These are phyloP conservation scores for Oncorhynchus masou DNA, from an alignment of 2,113 vertebrate species.

Conservation along the genomic window DNA sequence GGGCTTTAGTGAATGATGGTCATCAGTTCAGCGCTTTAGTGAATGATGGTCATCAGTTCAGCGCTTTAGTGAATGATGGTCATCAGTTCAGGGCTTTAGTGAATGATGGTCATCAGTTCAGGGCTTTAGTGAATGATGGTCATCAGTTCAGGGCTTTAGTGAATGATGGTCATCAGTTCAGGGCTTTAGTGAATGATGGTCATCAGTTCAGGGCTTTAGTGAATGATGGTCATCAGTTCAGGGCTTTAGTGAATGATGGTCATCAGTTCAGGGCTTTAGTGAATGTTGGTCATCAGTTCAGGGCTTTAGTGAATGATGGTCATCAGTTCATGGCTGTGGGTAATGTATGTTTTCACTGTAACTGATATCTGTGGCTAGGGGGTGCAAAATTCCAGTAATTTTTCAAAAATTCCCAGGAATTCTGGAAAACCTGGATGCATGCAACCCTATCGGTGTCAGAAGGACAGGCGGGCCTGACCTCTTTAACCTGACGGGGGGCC, in stretches of 20 bases:
- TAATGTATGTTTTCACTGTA: constrained; percentile 4
- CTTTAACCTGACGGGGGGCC: too few species aligned
- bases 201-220: too few species aligned
- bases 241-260: too few species aligned
- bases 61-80: too few species aligned
- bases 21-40: constrained; percentile 51
- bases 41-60: constrained; percentile 17
- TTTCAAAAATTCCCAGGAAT: too few species aligned
- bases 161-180: constrained; percentile 47
- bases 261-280: too few species aligned
- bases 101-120: too few species aligned
- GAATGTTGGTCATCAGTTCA: constrained; percentile 34
- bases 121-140: background rate
- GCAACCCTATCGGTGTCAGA: background rate
- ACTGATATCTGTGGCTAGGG: background rate
- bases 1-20: background rate
- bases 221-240: too few species aligned
- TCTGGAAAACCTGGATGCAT: too few species aligned
- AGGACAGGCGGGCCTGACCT: too few species aligned
- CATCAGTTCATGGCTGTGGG: background rate
- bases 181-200: constrained; percentile 43
- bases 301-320: constrained; percentile 44
- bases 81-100: too few species aligned
- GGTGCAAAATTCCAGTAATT: background rate
- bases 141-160: constrained; percentile 51